phyloP scores from a whole-genome alignment of 2,797 vertebrate genomes.

The Acridotheres tristis region DNA sequence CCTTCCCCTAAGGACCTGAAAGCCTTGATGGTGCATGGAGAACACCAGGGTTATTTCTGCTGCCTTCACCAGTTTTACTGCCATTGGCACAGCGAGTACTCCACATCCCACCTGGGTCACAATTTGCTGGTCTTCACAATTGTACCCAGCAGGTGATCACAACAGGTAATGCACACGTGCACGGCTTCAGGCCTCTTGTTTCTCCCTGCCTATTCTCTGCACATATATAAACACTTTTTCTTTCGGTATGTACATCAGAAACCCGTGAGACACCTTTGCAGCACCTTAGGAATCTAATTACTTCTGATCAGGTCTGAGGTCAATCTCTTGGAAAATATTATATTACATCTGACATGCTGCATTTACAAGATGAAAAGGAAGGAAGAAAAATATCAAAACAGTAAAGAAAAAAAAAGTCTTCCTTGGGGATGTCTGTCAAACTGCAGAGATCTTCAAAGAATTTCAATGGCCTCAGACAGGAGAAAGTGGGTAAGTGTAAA shows the following conservation, averaged over 20 bases:
- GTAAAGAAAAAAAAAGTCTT: slow-evolving; percentile 56
- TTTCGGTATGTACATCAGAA: not conserved
- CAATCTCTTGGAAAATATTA: slow-evolving; percentile 52
- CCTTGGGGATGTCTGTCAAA: slow-evolving; percentile 73
- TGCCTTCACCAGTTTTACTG: not conserved
- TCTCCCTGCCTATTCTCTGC: not conserved
- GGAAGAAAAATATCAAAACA: slow-evolving; percentile 62
- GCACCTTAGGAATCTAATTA: slow-evolving; percentile 68
- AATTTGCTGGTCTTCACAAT: not conserved
- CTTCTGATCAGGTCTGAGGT: slow-evolving; percentile 64
- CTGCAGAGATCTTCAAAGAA: slow-evolving; percentile 68
- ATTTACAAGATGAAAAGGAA: slow-evolving; percentile 69
- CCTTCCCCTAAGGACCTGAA: not conserved
- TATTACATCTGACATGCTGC: slow-evolving; percentile 59
- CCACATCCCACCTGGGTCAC: not conserved
- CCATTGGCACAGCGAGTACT: not conserved
- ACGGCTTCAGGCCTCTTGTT: not conserved
- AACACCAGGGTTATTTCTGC: not conserved
- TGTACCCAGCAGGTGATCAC: not conserved
- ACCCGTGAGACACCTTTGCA: not conserved
- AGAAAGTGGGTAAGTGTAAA: slow-evolving; percentile 53
- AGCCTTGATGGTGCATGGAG: not conserved
- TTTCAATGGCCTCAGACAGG: slow-evolving; percentile 69
- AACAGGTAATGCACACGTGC: not conserved
- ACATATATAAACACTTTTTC: not conserved